Evolutionary conservation across 2,888 invertebrate genomes (phyloP).

Genomic region (Sisyra nigra): DNA sequence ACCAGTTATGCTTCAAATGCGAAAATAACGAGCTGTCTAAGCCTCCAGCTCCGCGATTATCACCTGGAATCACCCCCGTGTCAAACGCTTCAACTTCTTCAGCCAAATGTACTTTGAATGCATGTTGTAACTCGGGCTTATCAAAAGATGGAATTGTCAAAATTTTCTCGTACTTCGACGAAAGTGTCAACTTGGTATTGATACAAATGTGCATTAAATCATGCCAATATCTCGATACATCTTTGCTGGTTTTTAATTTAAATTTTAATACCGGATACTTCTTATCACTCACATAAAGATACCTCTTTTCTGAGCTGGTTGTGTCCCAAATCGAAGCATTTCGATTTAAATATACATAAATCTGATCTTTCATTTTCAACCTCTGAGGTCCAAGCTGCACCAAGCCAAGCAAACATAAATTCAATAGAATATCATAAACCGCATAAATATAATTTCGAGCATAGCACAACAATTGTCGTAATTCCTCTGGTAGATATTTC

Average conservation of each 20-base stretch:
- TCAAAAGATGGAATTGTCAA: conserved; percentile 28
- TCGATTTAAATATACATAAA: conserved; percentile 52
- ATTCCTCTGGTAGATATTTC: conserved; percentile 35
- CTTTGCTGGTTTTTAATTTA: conserved; percentile 32
- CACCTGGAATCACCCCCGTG: conserved; percentile 49
- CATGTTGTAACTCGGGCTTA: conserved; percentile 27
- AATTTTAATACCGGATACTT: conserved; percentile 38
- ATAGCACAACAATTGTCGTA: conserved; percentile 33
- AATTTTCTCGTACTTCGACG: background rate
- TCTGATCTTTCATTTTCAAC: conserved; percentile 49
- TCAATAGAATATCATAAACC: conserved; percentile 35
- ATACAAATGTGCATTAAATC: conserved; percentile 50
- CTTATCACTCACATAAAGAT: conserved; percentile 39
- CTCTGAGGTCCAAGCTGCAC: conserved; percentile 48
- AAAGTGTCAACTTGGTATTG: conserved; percentile 36
- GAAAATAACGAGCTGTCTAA: conserved; percentile 52
- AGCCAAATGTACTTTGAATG: conserved; percentile 26
- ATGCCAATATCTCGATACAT: conserved; percentile 49
- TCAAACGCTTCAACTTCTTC: conserved; percentile 32
- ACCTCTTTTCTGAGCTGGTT: conserved; percentile 40
- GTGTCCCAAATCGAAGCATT: conserved; percentile 47
- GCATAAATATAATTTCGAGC: conserved; percentile 40
- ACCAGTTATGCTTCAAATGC: conserved; percentile 49
- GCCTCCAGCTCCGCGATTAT: conserved; percentile 54
- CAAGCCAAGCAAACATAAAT: conserved; percentile 50